These are phyloP conservation scores for Saccopteryx leptura DNA, from an alignment of 2,113 vertebrate genomes.

Conservation along the genomic window DNA sequence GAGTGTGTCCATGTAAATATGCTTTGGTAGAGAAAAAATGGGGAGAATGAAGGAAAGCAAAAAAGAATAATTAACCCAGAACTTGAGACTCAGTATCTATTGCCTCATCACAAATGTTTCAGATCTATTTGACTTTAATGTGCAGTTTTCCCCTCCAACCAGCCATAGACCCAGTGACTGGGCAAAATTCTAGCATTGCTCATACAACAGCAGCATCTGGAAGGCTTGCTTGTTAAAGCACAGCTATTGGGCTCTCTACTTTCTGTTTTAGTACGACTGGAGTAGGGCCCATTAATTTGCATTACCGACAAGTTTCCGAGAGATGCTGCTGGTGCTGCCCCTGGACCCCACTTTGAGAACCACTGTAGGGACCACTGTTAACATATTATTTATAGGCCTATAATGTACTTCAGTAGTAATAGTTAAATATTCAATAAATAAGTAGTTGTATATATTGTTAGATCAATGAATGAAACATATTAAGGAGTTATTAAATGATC, in stretches of 20 bases:
- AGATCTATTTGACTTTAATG: background rate
- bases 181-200: background rate
- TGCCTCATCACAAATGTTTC: background rate
- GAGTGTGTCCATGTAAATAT: fast-evolving
- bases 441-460: background rate
- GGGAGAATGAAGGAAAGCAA: background rate
- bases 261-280: background rate
- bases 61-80: background rate
- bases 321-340: background rate
- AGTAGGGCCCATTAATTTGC: background rate
- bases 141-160: background rate
- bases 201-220: background rate
- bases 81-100: background rate
- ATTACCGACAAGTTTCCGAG: background rate
- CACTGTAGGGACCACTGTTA: fast-evolving
- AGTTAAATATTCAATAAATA: background rate
- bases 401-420: background rate
- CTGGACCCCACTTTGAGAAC: background rate
- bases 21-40: background rate
- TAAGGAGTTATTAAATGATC: background rate
- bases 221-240: background rate
- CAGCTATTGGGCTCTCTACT: fast-evolving
- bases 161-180: background rate
- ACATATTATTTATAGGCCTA: no score
- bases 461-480: background rate